Percentiles rank a stretch among this genome's conserved stretches.
Conservation (phyloP, 2,113 vertebrate genomes). For the Machaerirhynchus nigripectus region DNA sequence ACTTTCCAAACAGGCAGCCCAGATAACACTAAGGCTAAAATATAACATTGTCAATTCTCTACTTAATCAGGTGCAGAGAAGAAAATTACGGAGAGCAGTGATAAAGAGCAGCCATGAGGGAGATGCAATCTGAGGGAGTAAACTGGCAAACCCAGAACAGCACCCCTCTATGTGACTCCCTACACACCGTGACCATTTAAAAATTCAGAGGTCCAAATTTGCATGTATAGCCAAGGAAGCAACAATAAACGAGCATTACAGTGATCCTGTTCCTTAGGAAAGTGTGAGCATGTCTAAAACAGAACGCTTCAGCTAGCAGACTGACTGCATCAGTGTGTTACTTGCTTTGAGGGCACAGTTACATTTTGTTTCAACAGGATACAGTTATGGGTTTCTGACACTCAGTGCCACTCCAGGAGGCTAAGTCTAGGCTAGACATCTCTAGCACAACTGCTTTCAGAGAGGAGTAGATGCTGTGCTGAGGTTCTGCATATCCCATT, state of each 20-base stretch:
- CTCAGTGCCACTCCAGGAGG: not conserved
- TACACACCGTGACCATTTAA: not conserved
- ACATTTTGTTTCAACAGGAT: not conserved
- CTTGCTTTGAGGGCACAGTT: not conserved
- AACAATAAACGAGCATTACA: accelerated
- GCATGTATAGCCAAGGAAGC: not conserved
- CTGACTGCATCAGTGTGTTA: too few species aligned
- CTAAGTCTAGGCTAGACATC: not conserved
- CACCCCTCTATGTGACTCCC: not conserved
- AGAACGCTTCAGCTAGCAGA: not conserved
- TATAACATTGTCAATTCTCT: not conserved
- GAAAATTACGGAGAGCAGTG: not conserved
- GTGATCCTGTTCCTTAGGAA: not conserved
- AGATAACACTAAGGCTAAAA: not conserved
- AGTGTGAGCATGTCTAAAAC: not conserved
- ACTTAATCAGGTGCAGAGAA: not conserved
- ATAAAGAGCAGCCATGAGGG: not conserved
- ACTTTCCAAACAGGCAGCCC: not conserved
- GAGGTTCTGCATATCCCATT: not conserved
- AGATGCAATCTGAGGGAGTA: not conserved
- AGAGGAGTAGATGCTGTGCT: not conserved
- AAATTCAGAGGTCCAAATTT: not conserved
- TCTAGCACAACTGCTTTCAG: not conserved
- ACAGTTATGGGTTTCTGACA: not conserved
- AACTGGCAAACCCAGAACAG: not conserved